A percentile compares a stretch with the other conserved stretches of the same genome.
phyloP scores from a whole-genome alignment of 2,797 vertebrate species.

The Gymnoscopelus braueri region DNA sequence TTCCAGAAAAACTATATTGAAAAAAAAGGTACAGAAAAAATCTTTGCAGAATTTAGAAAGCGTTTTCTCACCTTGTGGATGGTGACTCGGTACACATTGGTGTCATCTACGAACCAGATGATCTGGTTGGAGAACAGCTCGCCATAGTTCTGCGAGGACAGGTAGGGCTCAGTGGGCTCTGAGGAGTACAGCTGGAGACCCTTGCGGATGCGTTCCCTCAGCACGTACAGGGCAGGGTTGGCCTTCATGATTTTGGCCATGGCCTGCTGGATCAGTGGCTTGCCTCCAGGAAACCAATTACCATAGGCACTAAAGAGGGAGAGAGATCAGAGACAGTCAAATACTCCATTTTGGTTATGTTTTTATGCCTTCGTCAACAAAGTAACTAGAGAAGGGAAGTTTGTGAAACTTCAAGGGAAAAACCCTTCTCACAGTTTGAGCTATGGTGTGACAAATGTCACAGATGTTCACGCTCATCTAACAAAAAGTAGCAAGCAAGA shows the following conservation, averaged over 20 bases:
- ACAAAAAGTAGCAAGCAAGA: slow-evolving; percentile 18
- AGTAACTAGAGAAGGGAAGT: too few species aligned
- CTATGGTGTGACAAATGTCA: not conserved
- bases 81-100: slow-evolving; percentile 98
- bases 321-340: not conserved
- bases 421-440: too few species aligned
- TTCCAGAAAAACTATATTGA: too few species aligned
- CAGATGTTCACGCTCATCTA: not conserved
- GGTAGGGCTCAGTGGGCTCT: slow-evolving; percentile 97
- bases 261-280: slow-evolving; percentile 99
- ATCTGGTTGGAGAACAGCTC: slow-evolving; percentile 99
- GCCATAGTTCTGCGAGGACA: slow-evolving; percentile 99
- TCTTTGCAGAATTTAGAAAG: too few species aligned
- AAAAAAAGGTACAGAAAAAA: too few species aligned
- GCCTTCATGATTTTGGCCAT: slow-evolving; percentile 99
- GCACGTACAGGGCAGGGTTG: slow-evolving; percentile 96
- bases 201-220: slow-evolving; percentile 97
- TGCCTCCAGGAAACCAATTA: slow-evolving; percentile 99
- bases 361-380: not conserved
- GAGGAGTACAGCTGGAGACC: slow-evolving; percentile 98
- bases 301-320: slow-evolving; percentile 89
- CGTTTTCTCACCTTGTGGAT: slow-evolving; percentile 92
- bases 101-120: slow-evolving; percentile 99
- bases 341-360: not conserved
- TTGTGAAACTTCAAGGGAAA: too few species aligned